Evolutionary conservation across 1,140 invertebrate genomes (phyloP), one percentile per base, ranked within the genome.

Genomic region (Danaus melanippus): DNA sequence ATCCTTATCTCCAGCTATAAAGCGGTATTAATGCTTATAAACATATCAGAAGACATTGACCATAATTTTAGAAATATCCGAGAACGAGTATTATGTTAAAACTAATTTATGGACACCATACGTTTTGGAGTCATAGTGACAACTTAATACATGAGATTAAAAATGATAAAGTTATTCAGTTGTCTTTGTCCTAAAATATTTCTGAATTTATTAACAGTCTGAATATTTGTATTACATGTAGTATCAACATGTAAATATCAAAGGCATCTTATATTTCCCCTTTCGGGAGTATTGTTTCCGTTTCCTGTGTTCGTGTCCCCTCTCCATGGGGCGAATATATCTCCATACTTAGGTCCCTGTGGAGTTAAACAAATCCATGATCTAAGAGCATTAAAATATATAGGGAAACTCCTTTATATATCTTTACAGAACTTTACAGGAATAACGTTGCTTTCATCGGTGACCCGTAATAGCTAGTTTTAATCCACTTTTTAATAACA

Each of bases 1-100:
- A 83, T 76, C 60, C 74, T 79, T 83, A 83, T 80, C 79, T 83
- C 58, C 50, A 41, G 49, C 62, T 63, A 79, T 83, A 83, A 82
- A 83, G 57, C 64, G 66, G 76, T 75, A 77, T 83, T 80, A 79
- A 80, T 80, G 73, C 74, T 73, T 80, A 80, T 83, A 79, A 80
- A 80, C 74, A 80, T 80, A 79, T 79, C 77, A 76, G 63, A 60
- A 66, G 62, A 60, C 55, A 66, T 64, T 69, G 53, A 51, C 17
- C 62, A 73, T 58, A 62, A 56, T 41, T 64, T 56, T 47, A 40
- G 17, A 42, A 56, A 55, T 55, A 61, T 64, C 15, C 12, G 49
- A 52, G 40, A 42, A 44, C 49, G 56, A 47, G 49, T 56, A 60
- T 60, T 46, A 39, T 43, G n/a, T 48, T 52, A 46, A 52, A 60